phyloP scores from a whole-genome alignment of 2,797 vertebrate species.

The Pangasius krempfi region DNA sequence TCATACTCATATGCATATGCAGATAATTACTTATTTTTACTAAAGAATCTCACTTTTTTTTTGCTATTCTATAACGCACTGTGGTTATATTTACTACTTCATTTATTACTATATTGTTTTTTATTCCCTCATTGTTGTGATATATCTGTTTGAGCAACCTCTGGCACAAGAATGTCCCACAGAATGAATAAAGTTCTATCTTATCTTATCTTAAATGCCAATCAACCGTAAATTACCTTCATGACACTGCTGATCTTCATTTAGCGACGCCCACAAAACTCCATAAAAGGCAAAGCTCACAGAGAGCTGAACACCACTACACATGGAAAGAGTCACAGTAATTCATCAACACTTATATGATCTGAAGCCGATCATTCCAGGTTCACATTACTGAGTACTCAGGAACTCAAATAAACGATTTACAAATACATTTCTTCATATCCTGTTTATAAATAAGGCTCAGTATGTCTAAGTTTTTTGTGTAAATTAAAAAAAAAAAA shows the following conservation, averaged over 20 bases:
- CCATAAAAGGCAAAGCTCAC: no score
- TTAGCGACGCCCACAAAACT: not conserved
- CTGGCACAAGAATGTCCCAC: no score
- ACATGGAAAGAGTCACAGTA: not conserved
- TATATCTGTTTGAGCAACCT: no score
- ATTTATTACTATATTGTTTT: no score
- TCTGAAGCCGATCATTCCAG: not conserved
- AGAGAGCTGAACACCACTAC: no score
- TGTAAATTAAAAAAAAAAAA: no score
- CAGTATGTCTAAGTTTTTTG: not conserved
- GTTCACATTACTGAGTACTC: not conserved
- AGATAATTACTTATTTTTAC: no score
- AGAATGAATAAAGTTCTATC: no score
- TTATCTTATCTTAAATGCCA: not conserved
- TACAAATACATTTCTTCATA: not conserved
- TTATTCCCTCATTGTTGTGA: no score
- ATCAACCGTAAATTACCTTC: not conserved
- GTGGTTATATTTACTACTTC: no score
- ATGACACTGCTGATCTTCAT: not conserved
- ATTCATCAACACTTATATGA: not conserved
- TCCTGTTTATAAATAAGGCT: not conserved
- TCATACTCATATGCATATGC: not conserved
- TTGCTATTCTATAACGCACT: no score
- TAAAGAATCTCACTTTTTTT: no score
- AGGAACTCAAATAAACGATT: not conserved